phyloP scores from a whole-genome alignment of 2,113 vertebrate species.

The Tyrannus savana region DNA sequence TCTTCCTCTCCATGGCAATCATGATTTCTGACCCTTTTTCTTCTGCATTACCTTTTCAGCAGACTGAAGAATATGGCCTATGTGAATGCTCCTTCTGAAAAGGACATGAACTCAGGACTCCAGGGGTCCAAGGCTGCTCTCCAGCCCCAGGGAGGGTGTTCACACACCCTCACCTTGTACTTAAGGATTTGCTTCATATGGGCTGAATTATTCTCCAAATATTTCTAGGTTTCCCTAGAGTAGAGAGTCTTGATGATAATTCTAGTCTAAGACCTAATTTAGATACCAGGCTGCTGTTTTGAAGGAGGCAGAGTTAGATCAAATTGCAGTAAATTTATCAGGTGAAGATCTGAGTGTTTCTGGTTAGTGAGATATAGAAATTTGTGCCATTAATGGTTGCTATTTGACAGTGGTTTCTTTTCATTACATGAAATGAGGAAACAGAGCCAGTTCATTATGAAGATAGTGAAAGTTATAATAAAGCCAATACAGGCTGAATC shows the following conservation, averaged over 20 bases:
- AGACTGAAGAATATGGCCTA: background rate
- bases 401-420: slow-evolving; percentile 17
- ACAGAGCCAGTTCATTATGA: background rate
- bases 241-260: background rate
- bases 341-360: background rate
- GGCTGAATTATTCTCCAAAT: background rate
- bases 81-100: background rate
- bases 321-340: background rate
- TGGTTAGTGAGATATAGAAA: background rate
- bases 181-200: background rate
- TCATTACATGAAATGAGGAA: slow-evolving; percentile 9
- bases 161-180: background rate
- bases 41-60: background rate
- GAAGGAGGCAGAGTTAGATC: background rate
- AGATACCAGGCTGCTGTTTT: background rate
- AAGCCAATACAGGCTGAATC: background rate
- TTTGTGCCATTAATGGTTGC: background rate
- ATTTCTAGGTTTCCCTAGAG: background rate
- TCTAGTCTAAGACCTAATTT: background rate
- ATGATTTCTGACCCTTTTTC: background rate
- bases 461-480: slow-evolving; percentile 16
- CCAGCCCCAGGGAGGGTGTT: background rate
- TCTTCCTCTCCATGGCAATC: background rate
- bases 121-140: background rate
- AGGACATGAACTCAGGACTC: background rate